phyloP scores from a whole-genome alignment of 2,888 invertebrate species.

The Volucella zonaria region DNA sequence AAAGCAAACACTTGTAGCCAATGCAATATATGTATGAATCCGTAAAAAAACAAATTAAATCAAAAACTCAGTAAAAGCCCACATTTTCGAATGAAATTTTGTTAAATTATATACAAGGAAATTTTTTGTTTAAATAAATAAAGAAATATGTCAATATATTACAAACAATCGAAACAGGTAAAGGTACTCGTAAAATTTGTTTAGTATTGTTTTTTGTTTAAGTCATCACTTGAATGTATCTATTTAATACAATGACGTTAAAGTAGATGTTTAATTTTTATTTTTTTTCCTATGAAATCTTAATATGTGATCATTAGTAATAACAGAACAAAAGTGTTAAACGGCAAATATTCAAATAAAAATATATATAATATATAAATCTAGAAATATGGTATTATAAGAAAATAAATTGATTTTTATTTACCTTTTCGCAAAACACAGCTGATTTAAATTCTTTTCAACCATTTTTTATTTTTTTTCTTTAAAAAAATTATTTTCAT shows the following conservation, averaged over 20 bases:
- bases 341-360: slow-evolving; percentile 15
- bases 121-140: slow-evolving; percentile 39
- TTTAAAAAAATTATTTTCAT: slow-evolving; percentile 6
- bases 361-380: slow-evolving; percentile 38
- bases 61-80: slow-evolving; percentile 37
- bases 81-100: slow-evolving; percentile 56
- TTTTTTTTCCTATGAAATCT: slow-evolving; percentile 26
- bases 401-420: slow-evolving; percentile 42
- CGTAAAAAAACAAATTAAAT: slow-evolving; percentile 22
- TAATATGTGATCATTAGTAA: slow-evolving; percentile 26
- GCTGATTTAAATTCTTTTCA: slow-evolving; percentile 25
- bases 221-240: slow-evolving; percentile 21
- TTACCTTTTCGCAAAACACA: slow-evolving; percentile 69
- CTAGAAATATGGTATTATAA: slow-evolving; percentile 40
- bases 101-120: slow-evolving; percentile 58
- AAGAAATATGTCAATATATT: slow-evolving; percentile 37
- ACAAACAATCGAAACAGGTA: slow-evolving; percentile 54
- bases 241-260: slow-evolving; percentile 17
- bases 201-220: slow-evolving; percentile 36
- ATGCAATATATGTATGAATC: slow-evolving; percentile 50
- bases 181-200: slow-evolving; percentile 23
- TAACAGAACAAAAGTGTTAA: slow-evolving; percentile 48
- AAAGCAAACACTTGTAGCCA: slow-evolving; percentile 64
- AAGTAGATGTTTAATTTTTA: not conserved
- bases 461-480: slow-evolving; percentile 13